A percentile compares a stretch with the other conserved stretches of the same genome.
Conservation (phyloP, 2,113 vertebrate species). For the Passer domesticus region DNA sequence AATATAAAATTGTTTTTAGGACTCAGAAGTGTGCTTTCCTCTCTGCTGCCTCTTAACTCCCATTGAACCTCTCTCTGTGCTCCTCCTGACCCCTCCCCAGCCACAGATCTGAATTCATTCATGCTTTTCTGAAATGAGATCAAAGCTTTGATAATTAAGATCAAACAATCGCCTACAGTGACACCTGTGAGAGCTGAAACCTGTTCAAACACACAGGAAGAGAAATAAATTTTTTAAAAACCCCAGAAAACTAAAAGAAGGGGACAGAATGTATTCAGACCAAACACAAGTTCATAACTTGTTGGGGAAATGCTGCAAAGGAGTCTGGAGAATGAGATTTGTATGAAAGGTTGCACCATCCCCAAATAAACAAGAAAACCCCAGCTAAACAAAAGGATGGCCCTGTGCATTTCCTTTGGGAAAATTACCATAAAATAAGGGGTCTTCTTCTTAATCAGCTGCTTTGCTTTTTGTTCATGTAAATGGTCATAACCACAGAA, state of each 20-base stretch:
- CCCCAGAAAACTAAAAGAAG: background rate
- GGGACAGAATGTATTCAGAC: background rate
- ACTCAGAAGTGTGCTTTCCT: background rate
- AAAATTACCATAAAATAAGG: background rate
- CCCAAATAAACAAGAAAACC: background rate
- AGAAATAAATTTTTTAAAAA: too few species aligned
- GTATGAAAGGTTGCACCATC: background rate
- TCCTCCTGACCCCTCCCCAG: background rate
- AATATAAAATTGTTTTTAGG: background rate
- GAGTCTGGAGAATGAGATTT: background rate
- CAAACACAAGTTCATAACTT: background rate
- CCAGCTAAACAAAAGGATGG: background rate
- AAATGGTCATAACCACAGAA: background rate
- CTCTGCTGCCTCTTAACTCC: background rate
- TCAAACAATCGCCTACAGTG: background rate
- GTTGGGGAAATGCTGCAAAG: background rate
- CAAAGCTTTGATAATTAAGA: background rate
- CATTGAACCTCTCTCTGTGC: background rate
- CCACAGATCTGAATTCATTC: background rate
- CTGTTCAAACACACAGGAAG: background rate
- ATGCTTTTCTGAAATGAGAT: background rate
- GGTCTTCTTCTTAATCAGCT: background rate
- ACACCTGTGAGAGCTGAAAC: conserved; percentile 4
- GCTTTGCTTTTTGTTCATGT: background rate
- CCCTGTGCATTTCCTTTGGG: background rate